Percentiles rank a stretch among this genome's conserved stretches.
phyloP scores from a whole-genome alignment of 2,797 vertebrate species.

The Sebastes miniatus region DNA sequence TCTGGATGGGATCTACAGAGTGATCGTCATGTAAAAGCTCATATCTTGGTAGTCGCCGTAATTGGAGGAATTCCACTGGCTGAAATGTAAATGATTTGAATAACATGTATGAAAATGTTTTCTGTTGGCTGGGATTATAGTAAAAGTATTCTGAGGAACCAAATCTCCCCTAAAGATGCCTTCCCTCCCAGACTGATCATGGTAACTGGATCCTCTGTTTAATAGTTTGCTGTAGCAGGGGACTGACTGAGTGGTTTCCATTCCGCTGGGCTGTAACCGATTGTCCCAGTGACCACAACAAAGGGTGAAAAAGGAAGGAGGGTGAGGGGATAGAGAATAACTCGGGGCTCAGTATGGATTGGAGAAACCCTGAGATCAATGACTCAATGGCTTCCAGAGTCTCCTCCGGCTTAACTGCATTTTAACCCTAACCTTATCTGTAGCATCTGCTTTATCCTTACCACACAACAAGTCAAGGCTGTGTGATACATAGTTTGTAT shows the following conservation, averaged over 20 bases:
- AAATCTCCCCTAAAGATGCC: conserved; percentile 60
- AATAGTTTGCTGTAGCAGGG: conserved; percentile 74
- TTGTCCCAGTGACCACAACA: conserved; percentile 82
- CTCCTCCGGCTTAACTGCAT: conserved; percentile 47
- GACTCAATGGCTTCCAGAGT: conserved; percentile 73
- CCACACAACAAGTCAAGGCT: conserved; percentile 45
- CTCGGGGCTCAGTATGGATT: conserved; percentile 51
- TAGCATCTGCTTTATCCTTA: conserved; percentile 47
- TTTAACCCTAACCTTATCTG: conserved; percentile 59
- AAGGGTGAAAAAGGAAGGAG: conserved; percentile 68
- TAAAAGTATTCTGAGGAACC: conserved; percentile 37
- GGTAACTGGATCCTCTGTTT: conserved; percentile 79
- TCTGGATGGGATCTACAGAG: conserved; percentile 29
- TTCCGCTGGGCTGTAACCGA: conserved; percentile 77
- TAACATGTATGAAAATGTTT: conserved; percentile 46
- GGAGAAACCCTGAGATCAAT: conserved; percentile 65
- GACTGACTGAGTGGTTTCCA: conserved; percentile 77
- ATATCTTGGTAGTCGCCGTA: conserved; percentile 38
- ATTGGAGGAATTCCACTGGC: conserved; percentile 41
- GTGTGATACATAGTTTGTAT: conserved; percentile 41
- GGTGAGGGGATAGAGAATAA: conserved; percentile 64
- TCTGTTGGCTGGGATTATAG: conserved; percentile 36
- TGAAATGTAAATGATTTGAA: conserved; percentile 32
- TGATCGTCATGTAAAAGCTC: conserved; percentile 29
- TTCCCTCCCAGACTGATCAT: conserved; percentile 59